These are phyloP conservation scores for Julus scanicus DNA, from an alignment of 2,888 invertebrate genomes.

Conservation along the genomic window DNA sequence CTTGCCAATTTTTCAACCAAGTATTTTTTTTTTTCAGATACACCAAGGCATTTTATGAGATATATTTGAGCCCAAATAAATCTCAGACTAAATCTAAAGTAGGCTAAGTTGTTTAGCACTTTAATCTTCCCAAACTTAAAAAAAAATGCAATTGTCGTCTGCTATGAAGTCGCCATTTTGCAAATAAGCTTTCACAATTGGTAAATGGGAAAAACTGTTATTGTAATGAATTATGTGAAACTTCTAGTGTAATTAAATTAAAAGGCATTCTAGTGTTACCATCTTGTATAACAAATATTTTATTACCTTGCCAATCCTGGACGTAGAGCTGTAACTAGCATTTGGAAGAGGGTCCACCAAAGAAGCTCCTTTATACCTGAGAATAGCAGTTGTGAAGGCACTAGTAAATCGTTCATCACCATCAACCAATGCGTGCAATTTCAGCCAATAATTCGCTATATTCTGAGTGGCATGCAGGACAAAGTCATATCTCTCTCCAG, in stretches of 20 bases:
- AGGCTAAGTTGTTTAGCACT: too few species aligned
- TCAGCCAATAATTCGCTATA: conserved; percentile 87
- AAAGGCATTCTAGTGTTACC: too few species aligned
- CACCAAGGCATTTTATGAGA: too few species aligned
- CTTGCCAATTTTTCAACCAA: too few species aligned
- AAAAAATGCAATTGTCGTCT: neutral
- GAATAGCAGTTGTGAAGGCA: conserved; percentile 83
- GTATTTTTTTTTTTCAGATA: too few species aligned
- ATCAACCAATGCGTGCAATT: conserved; percentile 86
- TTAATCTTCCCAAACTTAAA: neutral
- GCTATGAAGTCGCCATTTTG: neutral
- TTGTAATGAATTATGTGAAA: too few species aligned
- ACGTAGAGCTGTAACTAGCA: conserved; percentile 61
- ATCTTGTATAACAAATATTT: neutral
- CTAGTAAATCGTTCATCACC: conserved; percentile 78
- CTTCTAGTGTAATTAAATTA: neutral
- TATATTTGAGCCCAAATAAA: too few species aligned
- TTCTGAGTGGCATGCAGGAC: conserved; percentile 79
- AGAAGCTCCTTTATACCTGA: conserved; percentile 79
- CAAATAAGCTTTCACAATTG: neutral
- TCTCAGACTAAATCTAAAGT: too few species aligned
- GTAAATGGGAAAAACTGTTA: too few species aligned
- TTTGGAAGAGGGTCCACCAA: conserved; percentile 62
- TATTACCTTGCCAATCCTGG: conserved; percentile 68
- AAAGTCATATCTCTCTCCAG: conserved; percentile 90